Conservation (phyloP, 2,888 invertebrate species). For the Linnaemya tessellans region DNA sequence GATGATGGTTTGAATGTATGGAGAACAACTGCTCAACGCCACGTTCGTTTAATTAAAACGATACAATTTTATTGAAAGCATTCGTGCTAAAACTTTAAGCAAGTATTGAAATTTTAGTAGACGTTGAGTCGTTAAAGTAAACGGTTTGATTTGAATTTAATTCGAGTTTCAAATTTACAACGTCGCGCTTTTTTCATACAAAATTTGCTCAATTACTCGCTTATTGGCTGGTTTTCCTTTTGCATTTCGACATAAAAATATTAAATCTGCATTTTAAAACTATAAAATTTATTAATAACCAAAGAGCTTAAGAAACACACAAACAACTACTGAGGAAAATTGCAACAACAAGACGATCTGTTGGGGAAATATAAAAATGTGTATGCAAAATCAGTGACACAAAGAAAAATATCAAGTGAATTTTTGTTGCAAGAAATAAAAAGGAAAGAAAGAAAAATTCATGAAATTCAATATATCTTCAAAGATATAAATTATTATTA, state of each 20-base stretch:
- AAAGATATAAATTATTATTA: constrained; percentile 8
- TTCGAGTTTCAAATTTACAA: neutral
- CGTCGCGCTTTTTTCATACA: neutral
- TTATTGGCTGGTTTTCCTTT: constrained; percentile 20
- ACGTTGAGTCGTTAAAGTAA: constrained; percentile 66
- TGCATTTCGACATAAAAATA: constrained; percentile 6
- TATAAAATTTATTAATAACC: constrained; percentile 49
- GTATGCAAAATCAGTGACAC: constrained; percentile 17
- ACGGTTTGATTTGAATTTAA: constrained; percentile 55
- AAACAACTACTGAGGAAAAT: constrained; percentile 28
- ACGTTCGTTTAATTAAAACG: constrained; percentile 41
- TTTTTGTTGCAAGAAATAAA: neutral
- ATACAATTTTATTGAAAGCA: constrained; percentile 44
- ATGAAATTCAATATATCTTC: constrained; percentile 21
- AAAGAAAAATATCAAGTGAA: constrained; percentile 27
- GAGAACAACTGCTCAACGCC: constrained; percentile 33
- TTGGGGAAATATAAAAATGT: constrained; percentile 25
- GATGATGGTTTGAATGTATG: neutral
- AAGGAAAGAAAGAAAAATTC: constrained; percentile 2
- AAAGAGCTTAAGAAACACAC: constrained; percentile 32
- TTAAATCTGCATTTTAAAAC: constrained; percentile 50
- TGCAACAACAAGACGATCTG: neutral
- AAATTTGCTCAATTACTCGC: neutral
- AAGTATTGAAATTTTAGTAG: constrained; percentile 69
- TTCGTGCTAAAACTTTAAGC: constrained; percentile 49